phyloP scores from a whole-genome alignment of 2,888 invertebrate species.

The Ophonus ardosiacus region DNA sequence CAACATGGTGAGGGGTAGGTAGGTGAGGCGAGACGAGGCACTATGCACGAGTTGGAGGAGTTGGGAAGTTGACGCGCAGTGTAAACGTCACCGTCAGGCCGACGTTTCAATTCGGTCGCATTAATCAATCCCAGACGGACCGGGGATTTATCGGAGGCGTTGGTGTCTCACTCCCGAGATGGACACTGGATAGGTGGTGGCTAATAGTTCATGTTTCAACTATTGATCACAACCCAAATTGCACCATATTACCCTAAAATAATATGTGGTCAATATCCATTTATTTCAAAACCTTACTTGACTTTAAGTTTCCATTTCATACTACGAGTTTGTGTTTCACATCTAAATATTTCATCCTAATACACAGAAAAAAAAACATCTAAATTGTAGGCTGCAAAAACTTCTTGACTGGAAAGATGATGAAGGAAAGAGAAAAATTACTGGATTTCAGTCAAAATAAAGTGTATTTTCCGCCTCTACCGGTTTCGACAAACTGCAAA shows the following conservation, averaged over 20 bases:
- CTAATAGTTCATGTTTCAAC: conserved; percentile 12
- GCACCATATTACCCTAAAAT: not conserved
- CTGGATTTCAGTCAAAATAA: too few species aligned
- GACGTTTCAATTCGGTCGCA: conserved; percentile 49
- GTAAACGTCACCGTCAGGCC: conserved; percentile 56
- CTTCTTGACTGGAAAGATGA: too few species aligned
- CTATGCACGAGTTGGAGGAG: conserved; percentile 32
- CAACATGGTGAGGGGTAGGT: conserved; percentile 37
- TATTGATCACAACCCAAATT: not conserved
- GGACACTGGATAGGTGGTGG: conserved; percentile 9
- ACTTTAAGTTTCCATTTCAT: too few species aligned
- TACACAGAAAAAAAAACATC: too few species aligned
- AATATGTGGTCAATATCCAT: too few species aligned
- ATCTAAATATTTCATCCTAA: too few species aligned
- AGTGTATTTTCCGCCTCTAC: too few species aligned
- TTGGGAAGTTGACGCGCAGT: conserved; percentile 41
- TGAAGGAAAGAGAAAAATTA: too few species aligned
- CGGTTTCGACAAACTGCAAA: too few species aligned
- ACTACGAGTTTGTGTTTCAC: too few species aligned
- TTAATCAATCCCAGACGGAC: conserved; percentile 44
- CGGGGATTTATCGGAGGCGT: conserved; percentile 50
- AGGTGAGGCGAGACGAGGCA: not conserved
- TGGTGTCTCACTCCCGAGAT: not conserved
- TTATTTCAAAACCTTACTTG: too few species aligned
- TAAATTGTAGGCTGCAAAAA: too few species aligned